Base-by-base conservation (phyloP, 2,888 invertebrate species). In the Pomacea canaliculata region DNA sequence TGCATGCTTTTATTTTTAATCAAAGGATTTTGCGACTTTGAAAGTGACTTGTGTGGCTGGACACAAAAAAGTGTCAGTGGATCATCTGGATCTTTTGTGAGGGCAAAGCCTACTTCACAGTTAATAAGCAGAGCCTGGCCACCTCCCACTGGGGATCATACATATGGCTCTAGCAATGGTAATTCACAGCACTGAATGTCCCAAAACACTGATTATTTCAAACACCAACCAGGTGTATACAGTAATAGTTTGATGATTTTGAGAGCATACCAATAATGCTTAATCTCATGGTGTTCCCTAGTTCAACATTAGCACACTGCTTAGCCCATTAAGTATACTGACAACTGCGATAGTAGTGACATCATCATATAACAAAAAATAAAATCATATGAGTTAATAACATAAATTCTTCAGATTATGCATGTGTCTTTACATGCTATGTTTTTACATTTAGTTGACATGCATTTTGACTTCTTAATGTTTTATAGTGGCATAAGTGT, bases 41-140 rank as follows among this genome's bases (percentile, higher is more conserved):
- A 85, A 68, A 78, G 80, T 76, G 82, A 81, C 46, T 76, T 83
- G 56, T 89, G 89, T 80, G 84, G 85, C 62, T 89, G 85, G 82
- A 83, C 83, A 73, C 86, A 87, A 70, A 82, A 79, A 65, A 69
- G 67, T 46, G 23, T 46, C 16, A 60, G 37, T 37, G 48, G 23
- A 49, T 48, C 59, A 9, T 51, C 67, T 7, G 37, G 62, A 23
- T 71, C 66, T 5, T 48, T 66, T 60, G 60, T 71, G 18, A 46
- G 70, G 18, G 67, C 60, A 18, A 76, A 60, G n/a, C 71, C 76
- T 51, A 59, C 18, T 48, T 74, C 74, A 3, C 74, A 74, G 74
- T 59, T 74, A 48, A 60, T 74, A 27, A 16, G 62, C 56, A 70
- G 56, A 46, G 59, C 78, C 7, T 77, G 82, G 9, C 18, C 70